A percentile compares a stretch with the other conserved stretches of the same genome.
Evolutionary conservation across 2,888 invertebrate genomes (phyloP).

Genomic region (Hypena proboscidalis): DNA sequence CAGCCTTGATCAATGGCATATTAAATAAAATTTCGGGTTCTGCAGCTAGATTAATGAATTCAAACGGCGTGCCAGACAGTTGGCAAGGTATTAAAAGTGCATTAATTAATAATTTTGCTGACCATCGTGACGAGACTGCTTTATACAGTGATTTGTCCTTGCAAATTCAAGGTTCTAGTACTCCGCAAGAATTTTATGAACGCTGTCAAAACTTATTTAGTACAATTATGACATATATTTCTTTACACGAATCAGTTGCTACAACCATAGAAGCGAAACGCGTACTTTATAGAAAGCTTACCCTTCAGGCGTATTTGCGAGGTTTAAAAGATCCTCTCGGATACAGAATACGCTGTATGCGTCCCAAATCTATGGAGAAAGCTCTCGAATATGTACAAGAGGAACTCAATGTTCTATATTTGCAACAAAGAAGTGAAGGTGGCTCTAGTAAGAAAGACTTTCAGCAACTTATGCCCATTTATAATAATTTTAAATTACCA

Average conservation of each 20-base stretch:
- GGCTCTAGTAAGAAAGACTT: no score
- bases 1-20: no score
- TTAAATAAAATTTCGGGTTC: no score
- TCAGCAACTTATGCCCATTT: no score
- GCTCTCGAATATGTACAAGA: constrained; percentile 6
- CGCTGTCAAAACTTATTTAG: constrained; percentile 28
- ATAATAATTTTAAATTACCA: no score
- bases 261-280: constrained; percentile 24
- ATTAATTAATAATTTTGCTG: constrained; percentile 34
- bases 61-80: constrained; percentile 30
- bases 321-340: constrained; percentile 28
- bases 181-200: constrained; percentile 39
- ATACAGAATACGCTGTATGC: constrained; percentile 27
- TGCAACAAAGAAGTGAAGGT: constrained; percentile 8
- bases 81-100: constrained; percentile 34
- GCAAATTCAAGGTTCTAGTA: constrained; percentile 21
- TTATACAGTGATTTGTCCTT: constrained; percentile 34
- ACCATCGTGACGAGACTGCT: constrained; percentile 38
- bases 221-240: constrained; percentile 22
- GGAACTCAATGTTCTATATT: constrained; percentile 1
- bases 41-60: no score
- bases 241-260: constrained; percentile 19
- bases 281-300: constrained; percentile 22
- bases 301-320: constrained; percentile 24
- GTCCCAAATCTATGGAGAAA: constrained; percentile 18